Evolutionary conservation across 2,888 invertebrate genomes (phyloP), one percentile per base, ranked within the genome.

Genomic region (Neria commutata): DNA sequence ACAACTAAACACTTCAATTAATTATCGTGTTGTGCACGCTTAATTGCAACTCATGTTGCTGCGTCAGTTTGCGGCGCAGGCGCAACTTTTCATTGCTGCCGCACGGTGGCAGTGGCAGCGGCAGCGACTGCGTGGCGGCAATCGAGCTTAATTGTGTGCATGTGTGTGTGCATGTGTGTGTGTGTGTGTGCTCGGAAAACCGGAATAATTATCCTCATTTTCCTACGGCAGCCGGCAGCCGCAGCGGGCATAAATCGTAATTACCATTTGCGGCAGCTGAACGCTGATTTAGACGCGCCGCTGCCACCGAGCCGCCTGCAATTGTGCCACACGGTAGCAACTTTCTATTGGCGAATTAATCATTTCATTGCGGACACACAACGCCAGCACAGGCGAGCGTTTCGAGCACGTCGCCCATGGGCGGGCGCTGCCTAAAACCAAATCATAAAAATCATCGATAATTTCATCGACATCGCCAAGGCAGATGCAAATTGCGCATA

Each of bases 191-290:
- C n/a, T n/a, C 4, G 5, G 11, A 17, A 63, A 74, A 74, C 74
- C 76, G 72, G 74, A 70, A 76, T 76, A 74, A 74, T 74, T 74
- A 74, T 76, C 74, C 74, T 76, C 76, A 71, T 74, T 76, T 76
- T 73, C 68, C 66, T 69, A 68, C 60, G 19, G 25, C 17, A 34
- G 24, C 24, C 24, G 17, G 49, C 47, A 33, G 52, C 51, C 8
- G 51, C 26, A 14, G 21, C 11, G 49, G 24, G 56, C 63, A 67
- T 68, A 69, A 21, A 42, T 21, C 14, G 42, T n/a, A n/a, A n/a
- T 74, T 66, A 70, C 74, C 72, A 73, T 72, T 70, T 70, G 72
- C 68, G 42, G 47, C 16, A 5, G 25, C 47, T 25, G 47, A 19
- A 14, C 24, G 54, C 47, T 17, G 54, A 25, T 45, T 52, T 40